Evolutionary conservation across 2,113 vertebrate species (phyloP).

Genomic region (Mesocricetus auratus): DNA sequence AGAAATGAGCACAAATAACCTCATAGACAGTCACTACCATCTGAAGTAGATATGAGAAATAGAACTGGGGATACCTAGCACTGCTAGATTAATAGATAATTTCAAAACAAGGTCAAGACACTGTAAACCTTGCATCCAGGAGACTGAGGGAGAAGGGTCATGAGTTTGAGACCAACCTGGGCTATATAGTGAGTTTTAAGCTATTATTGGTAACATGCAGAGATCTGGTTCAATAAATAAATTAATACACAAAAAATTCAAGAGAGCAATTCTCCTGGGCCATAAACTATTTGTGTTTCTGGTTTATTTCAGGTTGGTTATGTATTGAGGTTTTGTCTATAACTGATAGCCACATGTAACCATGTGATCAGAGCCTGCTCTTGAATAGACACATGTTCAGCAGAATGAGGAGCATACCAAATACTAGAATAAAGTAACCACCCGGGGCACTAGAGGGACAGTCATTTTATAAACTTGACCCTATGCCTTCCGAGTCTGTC

Average conservation of each 20-base stretch:
- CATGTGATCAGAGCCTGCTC: background rate
- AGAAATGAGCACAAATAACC: background rate
- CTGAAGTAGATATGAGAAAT: background rate
- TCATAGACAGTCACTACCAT: background rate
- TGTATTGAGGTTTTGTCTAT: background rate
- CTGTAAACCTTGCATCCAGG: background rate
- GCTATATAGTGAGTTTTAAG: background rate
- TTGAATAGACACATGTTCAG: background rate
- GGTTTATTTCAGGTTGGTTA: background rate
- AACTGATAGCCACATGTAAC: fast-evolving
- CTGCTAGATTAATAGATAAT: background rate
- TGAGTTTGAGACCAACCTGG: background rate
- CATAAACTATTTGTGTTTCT: background rate
- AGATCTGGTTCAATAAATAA: background rate
- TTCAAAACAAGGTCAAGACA: background rate
- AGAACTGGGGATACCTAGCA: background rate
- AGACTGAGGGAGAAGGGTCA: background rate
- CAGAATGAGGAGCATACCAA: background rate
- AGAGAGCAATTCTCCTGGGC: background rate
- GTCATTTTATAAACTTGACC: background rate
- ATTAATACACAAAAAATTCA: background rate
- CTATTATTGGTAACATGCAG: background rate
- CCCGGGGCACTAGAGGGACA: background rate
- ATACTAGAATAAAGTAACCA: background rate
- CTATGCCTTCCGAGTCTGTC: background rate